Base-by-base conservation (phyloP, 2,797 vertebrate species). In the Xenopus petersii region DNA sequence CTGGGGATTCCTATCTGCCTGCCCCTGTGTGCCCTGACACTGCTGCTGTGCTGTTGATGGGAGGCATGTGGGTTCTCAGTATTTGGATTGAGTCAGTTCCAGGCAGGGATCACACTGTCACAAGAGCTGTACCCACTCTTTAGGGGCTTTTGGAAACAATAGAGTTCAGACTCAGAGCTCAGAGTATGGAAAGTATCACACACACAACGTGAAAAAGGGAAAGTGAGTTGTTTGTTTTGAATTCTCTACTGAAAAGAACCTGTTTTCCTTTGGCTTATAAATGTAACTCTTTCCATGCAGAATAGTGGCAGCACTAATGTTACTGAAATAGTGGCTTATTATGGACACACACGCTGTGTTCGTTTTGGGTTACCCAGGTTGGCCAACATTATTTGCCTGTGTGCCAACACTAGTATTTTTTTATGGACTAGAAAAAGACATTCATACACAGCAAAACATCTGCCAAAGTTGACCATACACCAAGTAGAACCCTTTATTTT, bases 151-250 rank as follows among this genome's bases (percentile, higher is more conserved):
- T 12, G 16, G 48, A 54, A 78, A 78, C 76, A 78, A 78, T 78
- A 26, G 30, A 78, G 76, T 73, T 78, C 76, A 21, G 21, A 21
- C 21, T 21, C 21, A 78, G 69, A 78, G 59, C 75, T 67, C 75
- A 58, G 65, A 5, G 59, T 64, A 67, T 15, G 66, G 71, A 78
- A 73, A 73, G 68, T 69, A 42, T 42, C 36, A 42, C 36, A 42
- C 58, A 46, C 51, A 58, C 33, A 12, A 12, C 11, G 48, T 1
- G 17, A 55, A 63, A 77, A 54, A 56, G 71, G 71, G 71, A 78
- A 73, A 70, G 66, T 60, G 76, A 64, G 65, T 42, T 13, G 60
- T 10, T 64, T 77, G 69, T 71, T 71, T 59, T 59, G 16, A 33
- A 46, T 59, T 24, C 17, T 26, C 30, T 12, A 6, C 7, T 76